These are phyloP conservation scores for Alcis repandata DNA, from an alignment of 2,888 invertebrate genomes.

Conservation along the genomic window DNA sequence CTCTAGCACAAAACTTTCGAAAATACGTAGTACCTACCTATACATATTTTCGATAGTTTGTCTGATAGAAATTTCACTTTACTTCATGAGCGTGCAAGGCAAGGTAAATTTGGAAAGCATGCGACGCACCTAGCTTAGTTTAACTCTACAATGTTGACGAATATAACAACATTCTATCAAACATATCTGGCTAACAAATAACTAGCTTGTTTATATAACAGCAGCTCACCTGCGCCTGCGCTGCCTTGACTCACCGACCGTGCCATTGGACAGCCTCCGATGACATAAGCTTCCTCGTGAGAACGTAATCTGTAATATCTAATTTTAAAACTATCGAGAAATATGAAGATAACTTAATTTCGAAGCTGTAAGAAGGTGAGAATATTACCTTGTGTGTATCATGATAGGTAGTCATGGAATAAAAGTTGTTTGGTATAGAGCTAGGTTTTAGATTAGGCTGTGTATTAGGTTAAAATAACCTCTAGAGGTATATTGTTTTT, in stretches of 20 bases:
- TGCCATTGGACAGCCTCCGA: constrained; percentile 45
- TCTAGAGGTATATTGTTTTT: too few species aligned
- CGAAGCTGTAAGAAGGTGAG: neutral
- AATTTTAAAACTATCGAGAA: constrained; percentile 31
- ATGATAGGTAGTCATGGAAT: too few species aligned
- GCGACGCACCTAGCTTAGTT: neutral
- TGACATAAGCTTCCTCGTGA: constrained; percentile 51
- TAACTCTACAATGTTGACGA: neutral
- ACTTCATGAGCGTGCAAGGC: too few species aligned
- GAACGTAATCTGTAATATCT: constrained; percentile 37
- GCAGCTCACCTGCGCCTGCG: constrained; percentile 49
- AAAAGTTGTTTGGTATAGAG: too few species aligned
- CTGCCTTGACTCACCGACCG: constrained; percentile 65
- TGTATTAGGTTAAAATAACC: too few species aligned
- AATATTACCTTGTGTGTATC: neutral
- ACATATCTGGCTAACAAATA: constrained; percentile 8
- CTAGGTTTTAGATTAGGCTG: too few species aligned
- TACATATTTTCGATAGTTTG: too few species aligned
- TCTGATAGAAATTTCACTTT: too few species aligned
- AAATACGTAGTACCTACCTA: too few species aligned
- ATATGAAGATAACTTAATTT: neutral
- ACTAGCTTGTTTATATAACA: constrained; percentile 21
- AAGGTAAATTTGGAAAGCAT: too few species aligned
- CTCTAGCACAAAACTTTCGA: too few species aligned
- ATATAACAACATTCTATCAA: neutral